Evolutionary conservation across 1,140 invertebrate genomes (phyloP).

Genomic region (Euura saliciscinereae): DNA sequence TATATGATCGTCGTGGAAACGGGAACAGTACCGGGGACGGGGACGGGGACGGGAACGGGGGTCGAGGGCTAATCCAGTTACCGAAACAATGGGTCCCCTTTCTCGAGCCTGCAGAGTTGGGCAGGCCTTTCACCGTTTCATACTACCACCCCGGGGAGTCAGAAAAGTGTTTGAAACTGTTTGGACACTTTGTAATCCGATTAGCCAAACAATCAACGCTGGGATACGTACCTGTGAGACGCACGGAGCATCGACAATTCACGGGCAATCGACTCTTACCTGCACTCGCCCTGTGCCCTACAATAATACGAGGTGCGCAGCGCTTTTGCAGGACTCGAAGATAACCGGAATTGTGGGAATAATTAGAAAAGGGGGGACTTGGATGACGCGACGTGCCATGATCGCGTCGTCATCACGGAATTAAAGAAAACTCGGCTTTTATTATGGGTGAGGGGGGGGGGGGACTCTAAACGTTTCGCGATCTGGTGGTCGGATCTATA

Average conservation of each 20-base stretch:
- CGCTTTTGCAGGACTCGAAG: no score
- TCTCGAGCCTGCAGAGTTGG: background rate
- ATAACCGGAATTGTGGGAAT: no score
- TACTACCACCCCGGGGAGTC: background rate
- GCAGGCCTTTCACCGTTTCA: background rate
- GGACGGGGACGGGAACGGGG: background rate
- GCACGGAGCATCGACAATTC: background rate
- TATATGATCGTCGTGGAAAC: no score
- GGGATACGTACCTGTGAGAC: background rate
- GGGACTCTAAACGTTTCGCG: background rate
- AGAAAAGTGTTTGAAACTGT: background rate
- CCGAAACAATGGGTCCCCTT: background rate
- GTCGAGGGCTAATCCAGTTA: background rate
- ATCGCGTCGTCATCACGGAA: slow-evolving; percentile 5
- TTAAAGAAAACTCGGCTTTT: slow-evolving; percentile 3
- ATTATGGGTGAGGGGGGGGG: background rate
- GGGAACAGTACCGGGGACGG: no score
- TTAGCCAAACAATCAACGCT: background rate
- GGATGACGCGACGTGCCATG: background rate
- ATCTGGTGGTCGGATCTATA: background rate
- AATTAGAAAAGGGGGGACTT: no score
- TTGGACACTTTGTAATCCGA: slow-evolving; percentile 1
- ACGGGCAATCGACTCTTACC: no score
- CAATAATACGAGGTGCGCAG: no score
- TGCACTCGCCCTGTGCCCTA: no score